phyloP scores from a whole-genome alignment of 2,888 invertebrate species.

The Scaeva pyrastri region DNA sequence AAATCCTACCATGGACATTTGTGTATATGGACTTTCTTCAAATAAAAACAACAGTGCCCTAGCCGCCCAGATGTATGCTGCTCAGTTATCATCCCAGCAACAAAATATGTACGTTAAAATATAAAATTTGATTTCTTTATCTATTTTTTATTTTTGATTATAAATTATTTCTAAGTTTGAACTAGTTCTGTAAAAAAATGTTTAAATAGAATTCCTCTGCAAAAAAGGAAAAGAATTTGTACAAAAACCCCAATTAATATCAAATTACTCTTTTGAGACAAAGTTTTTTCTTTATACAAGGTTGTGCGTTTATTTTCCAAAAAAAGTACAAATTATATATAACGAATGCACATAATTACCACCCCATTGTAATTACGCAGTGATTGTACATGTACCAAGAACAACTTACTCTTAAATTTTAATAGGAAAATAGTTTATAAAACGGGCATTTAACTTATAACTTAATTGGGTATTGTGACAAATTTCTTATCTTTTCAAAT shows the following conservation, averaged over 20 bases:
- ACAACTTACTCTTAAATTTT: constrained; percentile 8
- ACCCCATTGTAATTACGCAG: constrained; percentile 32
- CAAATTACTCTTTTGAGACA: constrained; percentile 13
- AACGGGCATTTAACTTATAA: constrained; percentile 6
- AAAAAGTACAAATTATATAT: too few relatives aligned
- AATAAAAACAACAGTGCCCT: constrained; percentile 90
- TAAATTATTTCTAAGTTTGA: constrained; percentile 66
- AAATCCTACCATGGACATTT: constrained; percentile 58
- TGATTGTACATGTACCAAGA: constrained; percentile 55
- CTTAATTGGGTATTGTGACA: constrained; percentile 58
- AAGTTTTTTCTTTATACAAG: too few relatives aligned
- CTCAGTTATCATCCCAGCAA: constrained; percentile 96
- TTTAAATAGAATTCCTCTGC: constrained; percentile 28
- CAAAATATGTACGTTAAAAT: constrained; percentile 93
- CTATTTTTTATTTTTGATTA: constrained; percentile 70
- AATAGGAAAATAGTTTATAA: background rate
- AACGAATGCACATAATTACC: constrained; percentile 67
- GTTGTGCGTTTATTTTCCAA: too few relatives aligned
- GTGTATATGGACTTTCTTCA: constrained; percentile 56
- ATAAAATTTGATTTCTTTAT: constrained; percentile 34
- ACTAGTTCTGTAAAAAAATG: constrained; percentile 50
- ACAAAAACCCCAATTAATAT: constrained; percentile 82
- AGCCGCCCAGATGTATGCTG: constrained; percentile 98
- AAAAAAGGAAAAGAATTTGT: constrained; percentile 51
- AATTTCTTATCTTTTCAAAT: constrained; percentile 18